Base-by-base conservation (phyloP, 2,888 invertebrate genomes). In the Mycalesis mineus region DNA sequence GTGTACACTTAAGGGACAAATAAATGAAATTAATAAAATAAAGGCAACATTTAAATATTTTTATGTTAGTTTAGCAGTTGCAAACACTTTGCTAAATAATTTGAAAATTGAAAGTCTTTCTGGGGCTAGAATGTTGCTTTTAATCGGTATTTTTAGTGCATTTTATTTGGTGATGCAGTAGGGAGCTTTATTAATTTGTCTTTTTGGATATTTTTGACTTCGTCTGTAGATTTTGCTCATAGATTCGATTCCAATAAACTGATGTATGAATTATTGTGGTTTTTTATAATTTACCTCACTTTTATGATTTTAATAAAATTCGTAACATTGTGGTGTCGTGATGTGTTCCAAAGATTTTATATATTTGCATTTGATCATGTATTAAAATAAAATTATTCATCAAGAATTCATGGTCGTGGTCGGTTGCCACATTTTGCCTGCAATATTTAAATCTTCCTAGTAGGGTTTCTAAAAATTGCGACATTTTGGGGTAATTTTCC, bases 11-110 rank as follows among this genome's bases (percentile, higher is more conserved):
- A 45, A 45, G 13, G 47, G 40, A 56, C 50, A 17, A 37, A 49
- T 48, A 48, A 56, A 49, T 41, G 39, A 56, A 52, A 47, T 45
- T 14, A 41, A 51, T 54, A 42, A 55, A 48, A 22, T 22, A 22
- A 22, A 33, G 37, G 28, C 28, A 51, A 53, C 14, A 44, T 5
- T 41, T 9, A 41, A 9, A 39, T n/a, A 1, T 5, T 40, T 40
- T 7, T 13, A 7, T 29, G 11, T 9, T 15, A 1, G 33, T 40
- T 28, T 14, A 9, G 3, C 29, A 7, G 7, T 11, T 22, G 2
- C 14, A 15, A 28, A 50, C 14, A 29, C 11, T 28, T 50, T 39
- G 28, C n/a, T 39, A 5, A 50, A 28, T 39, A 8, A n/a, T n/a
- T n/a, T n/a, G n/a, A n/a, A 22, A 50, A 1, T 40, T 37, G 17